A percentile compares a stretch with the other conserved stretches of the same genome.
Evolutionary conservation across 2,888 invertebrate genomes (phyloP).

Genomic region (Melieria crassipennis): DNA sequence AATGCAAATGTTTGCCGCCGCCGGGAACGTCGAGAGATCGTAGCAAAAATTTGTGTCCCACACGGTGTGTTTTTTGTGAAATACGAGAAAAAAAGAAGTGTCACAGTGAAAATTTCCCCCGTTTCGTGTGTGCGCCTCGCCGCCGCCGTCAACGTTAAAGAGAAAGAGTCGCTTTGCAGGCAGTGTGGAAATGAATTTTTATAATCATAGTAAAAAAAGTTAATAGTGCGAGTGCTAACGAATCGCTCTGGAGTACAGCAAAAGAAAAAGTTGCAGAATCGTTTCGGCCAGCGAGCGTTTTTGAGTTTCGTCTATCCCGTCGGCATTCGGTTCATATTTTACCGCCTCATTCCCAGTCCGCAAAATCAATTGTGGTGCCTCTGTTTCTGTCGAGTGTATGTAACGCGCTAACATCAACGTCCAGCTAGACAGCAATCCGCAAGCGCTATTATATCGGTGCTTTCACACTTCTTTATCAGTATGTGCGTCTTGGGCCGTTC

Average conservation of each 20-base stretch:
- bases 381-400: slow-evolving; percentile 50
- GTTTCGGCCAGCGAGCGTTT: not conserved
- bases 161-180: not conserved
- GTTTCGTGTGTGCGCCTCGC: slow-evolving; percentile 10
- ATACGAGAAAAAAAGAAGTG: slow-evolving; percentile 35
- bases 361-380: slow-evolving; percentile 55
- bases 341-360: slow-evolving; percentile 43
- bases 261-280: too few species aligned
- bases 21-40: slow-evolving; percentile 12
- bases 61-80: slow-evolving; percentile 32
- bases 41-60: slow-evolving; percentile 16
- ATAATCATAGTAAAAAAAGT: not conserved
- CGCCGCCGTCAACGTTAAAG: slow-evolving; percentile 9
- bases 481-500: not conserved
- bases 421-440: slow-evolving; percentile 42
- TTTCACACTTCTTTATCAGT: slow-evolving; percentile 27
- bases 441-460: slow-evolving; percentile 33
- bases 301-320: slow-evolving; percentile 32
- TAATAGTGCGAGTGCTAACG: not conserved
- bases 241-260: too few species aligned
- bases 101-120: slow-evolving; percentile 36
- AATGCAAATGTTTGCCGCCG: slow-evolving; percentile 11
- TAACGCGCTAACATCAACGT: slow-evolving; percentile 53
- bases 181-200: not conserved
- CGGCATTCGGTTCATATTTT: slow-evolving; percentile 42